These are phyloP conservation scores for Microcebus murinus DNA, from an alignment of 2,113 vertebrate species.

Conservation along the genomic window DNA sequence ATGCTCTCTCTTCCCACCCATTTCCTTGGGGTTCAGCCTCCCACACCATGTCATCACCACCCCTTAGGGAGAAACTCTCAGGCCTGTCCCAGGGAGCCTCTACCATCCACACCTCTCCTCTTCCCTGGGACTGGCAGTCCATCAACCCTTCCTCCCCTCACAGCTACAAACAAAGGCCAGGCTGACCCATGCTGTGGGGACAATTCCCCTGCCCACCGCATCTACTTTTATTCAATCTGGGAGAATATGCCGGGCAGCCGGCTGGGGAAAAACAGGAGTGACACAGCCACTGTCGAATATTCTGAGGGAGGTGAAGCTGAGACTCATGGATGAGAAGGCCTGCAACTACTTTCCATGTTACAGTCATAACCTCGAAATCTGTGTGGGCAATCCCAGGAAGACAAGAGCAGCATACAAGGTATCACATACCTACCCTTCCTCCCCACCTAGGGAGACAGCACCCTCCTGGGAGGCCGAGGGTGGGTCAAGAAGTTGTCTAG, in stretches of 20 bases:
- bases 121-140: not conserved
- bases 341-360: accelerated
- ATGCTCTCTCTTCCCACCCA: not conserved
- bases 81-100: not conserved
- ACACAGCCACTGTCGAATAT: accelerated
- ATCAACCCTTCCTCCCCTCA: not conserved
- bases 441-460: not conserved
- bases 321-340: not conserved
- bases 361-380: not conserved
- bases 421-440: not conserved
- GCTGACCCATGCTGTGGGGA: not conserved
- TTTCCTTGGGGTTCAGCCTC: not conserved
- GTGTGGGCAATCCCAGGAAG: not conserved
- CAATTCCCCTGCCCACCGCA: not conserved
- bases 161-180: not conserved
- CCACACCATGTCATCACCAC: not conserved
- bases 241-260: not conserved
- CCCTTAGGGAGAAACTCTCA: not conserved
- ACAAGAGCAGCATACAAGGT: not conserved
- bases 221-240: not conserved
- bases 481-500: not conserved
- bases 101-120: not conserved
- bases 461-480: not conserved
- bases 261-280: conserved; percentile 15
- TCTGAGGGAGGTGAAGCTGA: conserved; percentile 50